Percentiles rank a stretch among this genome's conserved stretches.
Conservation (phyloP, 2,797 vertebrate genomes). For the Prionace glauca region DNA sequence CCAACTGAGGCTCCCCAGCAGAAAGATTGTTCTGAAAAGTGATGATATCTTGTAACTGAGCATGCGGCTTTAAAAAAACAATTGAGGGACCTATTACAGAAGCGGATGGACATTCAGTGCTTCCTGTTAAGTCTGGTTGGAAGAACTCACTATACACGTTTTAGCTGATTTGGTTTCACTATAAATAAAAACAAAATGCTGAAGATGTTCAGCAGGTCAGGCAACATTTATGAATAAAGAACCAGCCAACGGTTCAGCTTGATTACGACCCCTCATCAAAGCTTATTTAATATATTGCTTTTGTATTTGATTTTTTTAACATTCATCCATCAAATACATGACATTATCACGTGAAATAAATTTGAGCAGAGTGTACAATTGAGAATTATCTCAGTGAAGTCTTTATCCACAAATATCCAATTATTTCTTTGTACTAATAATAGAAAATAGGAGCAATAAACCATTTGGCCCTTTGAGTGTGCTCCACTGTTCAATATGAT, state of each 20-base stretch:
- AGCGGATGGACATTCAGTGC: background rate
- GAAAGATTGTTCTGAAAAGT: no score
- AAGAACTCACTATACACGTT: background rate
- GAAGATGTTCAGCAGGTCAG: no score
- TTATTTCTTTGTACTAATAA: no score
- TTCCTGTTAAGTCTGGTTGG: background rate
- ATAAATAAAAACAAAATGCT: background rate
- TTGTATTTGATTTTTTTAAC: background rate
- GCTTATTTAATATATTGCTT: background rate
- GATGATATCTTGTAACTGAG: no score
- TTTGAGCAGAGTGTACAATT: background rate
- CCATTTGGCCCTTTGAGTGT: no score
- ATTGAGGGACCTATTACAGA: background rate
- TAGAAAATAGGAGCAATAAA: no score
- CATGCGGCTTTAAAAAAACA: no score
- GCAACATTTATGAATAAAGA: background rate
- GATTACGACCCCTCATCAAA: background rate
- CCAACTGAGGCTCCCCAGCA: background rate
- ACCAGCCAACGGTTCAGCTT: background rate
- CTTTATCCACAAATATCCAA: background rate
- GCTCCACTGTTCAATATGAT: no score
- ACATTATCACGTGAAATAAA: background rate
- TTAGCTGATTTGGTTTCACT: background rate
- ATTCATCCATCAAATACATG: background rate
- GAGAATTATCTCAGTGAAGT: background rate